Evolutionary conservation across 2,113 vertebrate genomes (phyloP).

Genomic region (Psittacara wagleri): DNA sequence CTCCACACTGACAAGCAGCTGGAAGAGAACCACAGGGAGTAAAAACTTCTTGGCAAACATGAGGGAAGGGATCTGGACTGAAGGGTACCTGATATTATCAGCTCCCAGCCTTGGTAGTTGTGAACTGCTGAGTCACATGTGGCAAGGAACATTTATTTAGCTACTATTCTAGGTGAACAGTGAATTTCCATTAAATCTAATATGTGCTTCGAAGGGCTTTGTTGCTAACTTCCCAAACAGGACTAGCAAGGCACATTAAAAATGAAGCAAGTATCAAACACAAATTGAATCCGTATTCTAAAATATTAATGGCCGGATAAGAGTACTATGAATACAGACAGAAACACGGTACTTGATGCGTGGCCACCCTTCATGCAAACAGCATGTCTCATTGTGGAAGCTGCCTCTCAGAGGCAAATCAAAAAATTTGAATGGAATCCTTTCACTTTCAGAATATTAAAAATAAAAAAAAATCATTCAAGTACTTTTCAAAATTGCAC

Average conservation of each 20-base stretch:
- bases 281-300: neutral
- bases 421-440: neutral
- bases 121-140: neutral
- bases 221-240: neutral
- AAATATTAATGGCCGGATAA: conserved; percentile 5
- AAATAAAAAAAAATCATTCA: neutral
- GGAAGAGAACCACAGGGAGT: neutral
- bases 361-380: neutral
- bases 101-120: neutral
- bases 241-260: neutral
- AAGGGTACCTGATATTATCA: neutral
- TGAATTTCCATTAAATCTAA: neutral
- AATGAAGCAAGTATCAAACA: neutral
- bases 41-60: conserved; percentile 40
- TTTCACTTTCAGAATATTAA: neutral
- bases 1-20: neutral
- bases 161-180: neutral
- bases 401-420: neutral
- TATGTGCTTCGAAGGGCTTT: neutral
- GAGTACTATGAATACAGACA: neutral
- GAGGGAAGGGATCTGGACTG: neutral
- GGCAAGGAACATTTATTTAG: neutral
- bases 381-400: neutral
- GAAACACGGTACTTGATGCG: fast-evolving
- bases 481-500: neutral